A percentile compares a stretch with the other conserved stretches of the same genome.
Evolutionary conservation across 2,113 vertebrate genomes (phyloP).

Genomic region (Boleophthalmus pectinirostris): DNA sequence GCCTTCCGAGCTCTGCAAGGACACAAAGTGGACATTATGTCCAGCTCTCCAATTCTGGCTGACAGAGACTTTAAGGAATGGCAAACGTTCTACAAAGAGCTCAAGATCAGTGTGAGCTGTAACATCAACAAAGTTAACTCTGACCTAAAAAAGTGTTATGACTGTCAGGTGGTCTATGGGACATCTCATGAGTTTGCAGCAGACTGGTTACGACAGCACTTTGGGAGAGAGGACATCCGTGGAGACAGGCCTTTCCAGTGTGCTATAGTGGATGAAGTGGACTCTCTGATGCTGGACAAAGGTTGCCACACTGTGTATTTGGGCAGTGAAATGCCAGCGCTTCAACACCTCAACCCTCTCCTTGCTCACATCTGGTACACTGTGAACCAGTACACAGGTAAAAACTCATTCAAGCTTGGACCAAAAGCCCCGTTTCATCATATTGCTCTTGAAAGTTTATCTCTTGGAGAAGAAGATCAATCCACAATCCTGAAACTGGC

Average conservation of each 20-base stretch:
- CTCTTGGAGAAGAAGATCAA: not conserved
- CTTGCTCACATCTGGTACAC: slow-evolving; percentile 61
- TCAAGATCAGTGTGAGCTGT: slow-evolving; percentile 39
- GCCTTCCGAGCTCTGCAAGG: slow-evolving; percentile 46
- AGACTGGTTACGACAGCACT: slow-evolving; percentile 53
- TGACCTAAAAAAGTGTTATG: slow-evolving; percentile 39
- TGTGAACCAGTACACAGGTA: slow-evolving; percentile 29
- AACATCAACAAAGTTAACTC: slow-evolving; percentile 42
- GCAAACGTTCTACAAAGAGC: not conserved
- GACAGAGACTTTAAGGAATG: slow-evolving; percentile 46
- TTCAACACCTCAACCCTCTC: slow-evolving; percentile 50
- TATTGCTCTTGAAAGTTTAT: slow-evolving; percentile 26
- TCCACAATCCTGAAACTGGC: slow-evolving; percentile 39
- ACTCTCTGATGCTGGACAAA: slow-evolving; percentile 70
- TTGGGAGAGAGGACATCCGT: slow-evolving; percentile 42
- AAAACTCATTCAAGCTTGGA: slow-evolving; percentile 8
- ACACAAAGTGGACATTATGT: slow-evolving; percentile 60
- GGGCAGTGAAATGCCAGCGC: slow-evolving; percentile 36
- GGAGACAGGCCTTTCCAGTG: slow-evolving; percentile 56
- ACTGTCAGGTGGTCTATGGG: slow-evolving; percentile 68
- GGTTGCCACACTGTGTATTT: slow-evolving; percentile 53
- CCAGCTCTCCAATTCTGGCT: slow-evolving; percentile 65
- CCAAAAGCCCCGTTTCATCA: slow-evolving; percentile 23
- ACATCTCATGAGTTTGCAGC: slow-evolving; percentile 60
- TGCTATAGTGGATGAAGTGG: slow-evolving; percentile 71